Evolutionary conservation across 2,113 vertebrate species (phyloP), one percentile per base, ranked within the genome.

Genomic region (Zosterops hypoxanthus): DNA sequence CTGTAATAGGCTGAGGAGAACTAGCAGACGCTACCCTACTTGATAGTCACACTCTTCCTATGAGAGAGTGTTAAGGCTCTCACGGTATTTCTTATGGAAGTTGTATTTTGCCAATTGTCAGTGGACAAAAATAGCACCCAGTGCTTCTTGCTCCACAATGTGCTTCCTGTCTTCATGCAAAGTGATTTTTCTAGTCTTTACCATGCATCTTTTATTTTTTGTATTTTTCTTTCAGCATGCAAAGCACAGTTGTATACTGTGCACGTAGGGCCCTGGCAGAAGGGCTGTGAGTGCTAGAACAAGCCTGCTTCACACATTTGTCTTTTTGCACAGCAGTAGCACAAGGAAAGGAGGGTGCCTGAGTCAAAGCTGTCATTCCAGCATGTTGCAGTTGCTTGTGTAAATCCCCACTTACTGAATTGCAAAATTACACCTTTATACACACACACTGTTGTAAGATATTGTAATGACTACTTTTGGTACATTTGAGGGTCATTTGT

Each of bases 321-420:
- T 69, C 3, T 56, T 44, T 73, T 28, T 69, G 19, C 46, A 9
- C 5, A 18, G 68, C 2, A 18, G 56, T 3, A 61, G 82, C 50
- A 25, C 20, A 12, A 63, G 39, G 31, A 14, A 36, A 59, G 49
- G n/a, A 50, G 78, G 8, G 33, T 28, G 34, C 47, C 55, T 33
- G 19, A 42, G 55, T 3, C 2, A 3, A 75, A 86, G 92, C 90
- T 69, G 78, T 78, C 75, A 12, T 59, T 88, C 64, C 64, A 55
- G 21, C 25, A 7, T 6, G 13, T n/a, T 53, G 60, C 60, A 59
- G 71, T 75, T 71, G 49, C 47, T 83, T 68, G 33, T 89, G 65
- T 92, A 95, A 92, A 95, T 83, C 64, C 47, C 33, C 90, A 25
- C 56, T 91, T 70, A 44, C 33, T 71, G 47, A 88, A 90, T 83